phyloP scores from a whole-genome alignment of 2,797 vertebrate species.

The Hipposideros larvatus region DNA sequence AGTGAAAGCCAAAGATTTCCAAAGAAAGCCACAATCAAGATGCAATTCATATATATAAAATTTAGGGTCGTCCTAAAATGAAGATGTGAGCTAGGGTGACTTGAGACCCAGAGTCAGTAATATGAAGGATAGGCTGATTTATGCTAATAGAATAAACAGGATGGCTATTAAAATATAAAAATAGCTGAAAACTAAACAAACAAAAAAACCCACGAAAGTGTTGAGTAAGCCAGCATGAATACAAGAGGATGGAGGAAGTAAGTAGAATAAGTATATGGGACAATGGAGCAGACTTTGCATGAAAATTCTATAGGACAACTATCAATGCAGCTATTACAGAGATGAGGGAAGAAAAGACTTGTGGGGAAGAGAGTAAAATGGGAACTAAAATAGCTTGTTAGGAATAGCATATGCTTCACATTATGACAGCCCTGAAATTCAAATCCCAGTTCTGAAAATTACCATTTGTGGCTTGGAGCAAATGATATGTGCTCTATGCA shows the following conservation, averaged over 20 bases:
- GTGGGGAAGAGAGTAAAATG: neutral
- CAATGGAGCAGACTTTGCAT: neutral
- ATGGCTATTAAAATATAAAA: neutral
- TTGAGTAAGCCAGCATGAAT: neutral
- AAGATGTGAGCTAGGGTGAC: neutral
- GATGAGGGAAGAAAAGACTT: neutral
- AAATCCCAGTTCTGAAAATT: neutral
- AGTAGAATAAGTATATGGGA: neutral
- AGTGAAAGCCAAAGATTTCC: neutral
- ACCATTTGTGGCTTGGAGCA: neutral
- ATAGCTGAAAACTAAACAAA: neutral
- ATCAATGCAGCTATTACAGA: neutral
- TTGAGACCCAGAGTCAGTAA: neutral
- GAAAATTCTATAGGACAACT: neutral
- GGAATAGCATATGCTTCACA: neutral
- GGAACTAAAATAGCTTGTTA: neutral
- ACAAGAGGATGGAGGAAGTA: neutral
- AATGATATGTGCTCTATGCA: neutral
- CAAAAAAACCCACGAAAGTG: neutral
- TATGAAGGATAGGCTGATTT: neutral
- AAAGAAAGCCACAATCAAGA: neutral
- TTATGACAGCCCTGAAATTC: neutral
- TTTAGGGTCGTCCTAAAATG: neutral
- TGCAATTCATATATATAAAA: neutral
- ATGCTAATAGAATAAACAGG: neutral